Evolutionary conservation across 2,797 vertebrate genomes (phyloP), one percentile per base, ranked within the genome.

Genomic region (Tokudaia muenninki): DNA sequence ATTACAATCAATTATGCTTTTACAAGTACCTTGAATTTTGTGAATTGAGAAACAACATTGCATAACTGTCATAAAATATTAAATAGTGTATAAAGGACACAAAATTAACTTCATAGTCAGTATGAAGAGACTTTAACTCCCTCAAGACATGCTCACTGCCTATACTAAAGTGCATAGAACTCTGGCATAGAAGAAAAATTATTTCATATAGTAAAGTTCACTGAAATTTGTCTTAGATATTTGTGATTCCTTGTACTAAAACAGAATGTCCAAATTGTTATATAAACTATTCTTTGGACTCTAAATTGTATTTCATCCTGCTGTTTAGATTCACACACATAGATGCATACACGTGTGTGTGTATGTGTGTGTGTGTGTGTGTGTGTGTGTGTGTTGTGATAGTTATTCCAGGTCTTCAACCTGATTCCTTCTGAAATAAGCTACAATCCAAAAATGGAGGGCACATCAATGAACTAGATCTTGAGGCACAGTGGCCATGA

Each of bases 1-100:
- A 44, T 90, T 94, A 87, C 47, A 96, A 91, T 95, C 94, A 96
- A 77, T 91, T 94, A 92, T 65, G 57, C 21, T 92, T 94, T 47
- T 55, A 81, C 11, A 94, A 90, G 34, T 77, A 65, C 9, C 4
- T 88, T 96, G 55, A 44, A 95, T 92, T 87, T 92, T 81, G 31
- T 80, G 21, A 84, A 90, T 75, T 93, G 65, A 74, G 92, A 95
- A 96, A 93, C 19, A 75, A 94, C 19, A 63, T 70, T 82, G 1
- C 65, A 72, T 80, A 90, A 22, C 47, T 88, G 29, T 55, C 57
- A 87, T 70, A 90, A 90, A 97, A 87, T 83, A 70, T 82, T 93
- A 82, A 94, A 52, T 22, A 90, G 47, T 29, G 19, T 65, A 93
- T 74, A 86, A 94, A 94, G 81, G 80, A 57, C 14, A 94, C 78